A percentile compares a stretch with the other conserved stretches of the same genome.
phyloP scores from a whole-genome alignment of 2,888 invertebrate species.

The Heliconius cydno region DNA sequence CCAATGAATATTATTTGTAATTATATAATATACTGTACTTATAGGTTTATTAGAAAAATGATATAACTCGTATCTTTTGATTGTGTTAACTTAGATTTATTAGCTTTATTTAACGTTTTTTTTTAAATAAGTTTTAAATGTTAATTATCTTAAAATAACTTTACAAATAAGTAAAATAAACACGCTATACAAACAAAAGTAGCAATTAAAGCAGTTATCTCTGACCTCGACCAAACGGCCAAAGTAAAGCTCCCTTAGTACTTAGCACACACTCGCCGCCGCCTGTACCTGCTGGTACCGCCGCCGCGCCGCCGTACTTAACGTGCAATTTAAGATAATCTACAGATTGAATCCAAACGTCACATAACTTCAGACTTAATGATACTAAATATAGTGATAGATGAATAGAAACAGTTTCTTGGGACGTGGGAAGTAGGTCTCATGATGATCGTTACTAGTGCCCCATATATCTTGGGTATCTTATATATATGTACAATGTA shows the following conservation, averaged over 20 bases:
- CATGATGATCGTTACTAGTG: background rate
- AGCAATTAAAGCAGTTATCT: background rate
- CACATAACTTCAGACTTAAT: background rate
- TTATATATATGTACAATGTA: too few species aligned
- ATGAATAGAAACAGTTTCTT: background rate
- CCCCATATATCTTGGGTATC: background rate
- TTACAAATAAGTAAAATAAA: too few species aligned
- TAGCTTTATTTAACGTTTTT: too few species aligned
- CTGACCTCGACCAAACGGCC: background rate
- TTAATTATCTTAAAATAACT: too few species aligned
- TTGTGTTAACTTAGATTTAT: too few species aligned
- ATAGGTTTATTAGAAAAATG: too few species aligned
- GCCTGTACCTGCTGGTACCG: too few species aligned
- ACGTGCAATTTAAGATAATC: conserved; percentile 2
- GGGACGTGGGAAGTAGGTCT: background rate
- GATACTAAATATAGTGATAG: background rate
- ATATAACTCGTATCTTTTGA: too few species aligned
- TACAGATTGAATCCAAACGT: background rate
- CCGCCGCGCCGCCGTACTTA: background rate
- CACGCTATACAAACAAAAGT: background rate
- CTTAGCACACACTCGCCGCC: background rate
- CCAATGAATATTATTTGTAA: too few species aligned
- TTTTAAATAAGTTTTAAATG: too few species aligned
- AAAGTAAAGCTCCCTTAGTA: background rate
- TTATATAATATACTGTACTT: too few species aligned